Conservation (phyloP, 2,888 invertebrate species). For the Ceriagrion tenellum region DNA sequence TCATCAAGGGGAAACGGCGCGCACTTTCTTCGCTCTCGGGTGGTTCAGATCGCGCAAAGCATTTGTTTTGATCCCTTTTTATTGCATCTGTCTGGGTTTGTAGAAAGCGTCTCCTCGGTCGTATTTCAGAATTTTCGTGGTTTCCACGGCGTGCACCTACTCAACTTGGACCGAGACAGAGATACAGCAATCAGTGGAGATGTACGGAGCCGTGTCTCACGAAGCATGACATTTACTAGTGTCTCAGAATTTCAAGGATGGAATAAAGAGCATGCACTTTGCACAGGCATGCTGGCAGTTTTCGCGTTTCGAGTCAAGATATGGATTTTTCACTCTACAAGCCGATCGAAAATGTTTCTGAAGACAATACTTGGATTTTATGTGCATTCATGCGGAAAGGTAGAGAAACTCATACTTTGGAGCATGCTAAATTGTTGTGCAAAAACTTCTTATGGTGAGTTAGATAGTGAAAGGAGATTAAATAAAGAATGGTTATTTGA, state of each 20-base stretch:
- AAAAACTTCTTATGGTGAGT: no score
- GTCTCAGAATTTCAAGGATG: not conserved
- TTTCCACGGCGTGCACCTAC: not conserved
- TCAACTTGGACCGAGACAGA: not conserved
- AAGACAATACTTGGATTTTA: not conserved
- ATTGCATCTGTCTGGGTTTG: not conserved
- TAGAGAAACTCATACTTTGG: no score
- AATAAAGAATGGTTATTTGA: no score
- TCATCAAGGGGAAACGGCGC: not conserved
- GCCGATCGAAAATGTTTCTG: not conserved
- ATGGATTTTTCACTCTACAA: not conserved
- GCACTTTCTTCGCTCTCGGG: not conserved
- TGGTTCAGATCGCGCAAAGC: not conserved
- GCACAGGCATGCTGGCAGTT: not conserved
- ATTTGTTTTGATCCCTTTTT: not conserved
- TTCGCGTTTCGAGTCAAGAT: not conserved
- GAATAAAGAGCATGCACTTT: not conserved
- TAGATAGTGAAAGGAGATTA: no score
- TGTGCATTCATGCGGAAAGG: not conserved
- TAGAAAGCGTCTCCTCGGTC: conserved; percentile 1
- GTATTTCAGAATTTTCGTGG: not conserved
- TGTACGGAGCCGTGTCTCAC: not conserved
- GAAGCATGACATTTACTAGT: not conserved
- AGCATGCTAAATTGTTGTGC: no score
- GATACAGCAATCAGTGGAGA: not conserved